Evolutionary conservation across 2,113 vertebrate species (phyloP).

Genomic region (Brevimyrus niger): DNA sequence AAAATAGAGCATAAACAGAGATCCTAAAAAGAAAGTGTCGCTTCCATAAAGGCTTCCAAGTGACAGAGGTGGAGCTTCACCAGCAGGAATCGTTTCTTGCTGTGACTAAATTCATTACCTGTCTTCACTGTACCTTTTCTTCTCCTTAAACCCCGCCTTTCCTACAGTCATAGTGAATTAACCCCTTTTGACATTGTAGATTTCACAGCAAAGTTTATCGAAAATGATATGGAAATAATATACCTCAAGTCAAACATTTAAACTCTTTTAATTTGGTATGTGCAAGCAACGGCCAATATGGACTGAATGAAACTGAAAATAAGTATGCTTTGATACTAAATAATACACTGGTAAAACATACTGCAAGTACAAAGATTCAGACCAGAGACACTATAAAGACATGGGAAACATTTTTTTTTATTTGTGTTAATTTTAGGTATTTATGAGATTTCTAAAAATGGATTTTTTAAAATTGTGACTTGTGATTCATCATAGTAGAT

Average conservation of each 20-base stretch:
- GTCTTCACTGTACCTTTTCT: slow-evolving; percentile 5
- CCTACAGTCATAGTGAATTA: neutral
- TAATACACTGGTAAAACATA: neutral
- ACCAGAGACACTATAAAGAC: neutral
- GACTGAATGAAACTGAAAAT: neutral
- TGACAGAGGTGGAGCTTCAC: neutral
- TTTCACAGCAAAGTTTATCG: neutral
- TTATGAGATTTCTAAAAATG: neutral
- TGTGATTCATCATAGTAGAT: neutral
- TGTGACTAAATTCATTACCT: slow-evolving; percentile 12
- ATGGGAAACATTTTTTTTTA: neutral
- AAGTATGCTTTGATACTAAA: neutral
- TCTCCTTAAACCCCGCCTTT: neutral
- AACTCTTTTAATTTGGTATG: neutral
- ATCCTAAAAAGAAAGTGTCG: neutral
- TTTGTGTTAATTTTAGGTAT: neutral
- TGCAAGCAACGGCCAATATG: neutral
- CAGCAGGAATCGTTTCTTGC: neutral
- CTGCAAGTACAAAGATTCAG: neutral
- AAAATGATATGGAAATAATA: neutral
- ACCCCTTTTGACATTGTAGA: neutral
- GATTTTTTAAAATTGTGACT: neutral
- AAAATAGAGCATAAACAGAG: neutral
- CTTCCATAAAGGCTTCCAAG: slow-evolving; percentile 9
- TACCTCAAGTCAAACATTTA: neutral